Evolutionary conservation across 2,797 vertebrate genomes (phyloP).

Genomic region (Aythya fuligula): DNA sequence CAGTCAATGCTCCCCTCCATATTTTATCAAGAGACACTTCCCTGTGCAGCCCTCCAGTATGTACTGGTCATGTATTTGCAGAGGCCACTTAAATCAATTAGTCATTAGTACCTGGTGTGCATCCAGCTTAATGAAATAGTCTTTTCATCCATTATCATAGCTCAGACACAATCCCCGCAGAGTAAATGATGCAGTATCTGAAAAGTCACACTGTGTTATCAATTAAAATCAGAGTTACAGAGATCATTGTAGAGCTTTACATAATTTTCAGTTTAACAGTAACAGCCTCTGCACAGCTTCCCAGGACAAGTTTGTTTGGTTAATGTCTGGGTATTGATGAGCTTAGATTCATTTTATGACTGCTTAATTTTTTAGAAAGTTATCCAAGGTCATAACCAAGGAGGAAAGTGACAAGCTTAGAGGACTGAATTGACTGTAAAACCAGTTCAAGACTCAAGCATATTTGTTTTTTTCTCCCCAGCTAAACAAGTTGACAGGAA

Average conservation of each 20-base stretch:
- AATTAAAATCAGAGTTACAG: neutral
- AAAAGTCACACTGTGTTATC: neutral
- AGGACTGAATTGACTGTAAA: neutral
- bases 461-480: neutral
- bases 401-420: neutral
- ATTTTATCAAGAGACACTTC: neutral
- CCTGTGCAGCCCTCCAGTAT: neutral
- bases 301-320: neutral
- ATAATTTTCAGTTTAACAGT: neutral
- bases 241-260: neutral
- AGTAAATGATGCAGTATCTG: neutral
- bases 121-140: neutral
- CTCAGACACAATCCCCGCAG: neutral
- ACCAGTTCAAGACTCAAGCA: neutral
- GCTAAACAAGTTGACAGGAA: neutral
- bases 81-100: neutral
- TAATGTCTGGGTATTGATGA: neutral
- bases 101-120: neutral
- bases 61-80: neutral
- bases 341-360: neutral
- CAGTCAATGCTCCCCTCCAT: neutral
- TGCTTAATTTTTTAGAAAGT: neutral
- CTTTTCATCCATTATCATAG: neutral
- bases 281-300: neutral
- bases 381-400: neutral